Conservation (phyloP, 92 coral and sea anemone species). For the Parazoanthus darwini region DNA sequence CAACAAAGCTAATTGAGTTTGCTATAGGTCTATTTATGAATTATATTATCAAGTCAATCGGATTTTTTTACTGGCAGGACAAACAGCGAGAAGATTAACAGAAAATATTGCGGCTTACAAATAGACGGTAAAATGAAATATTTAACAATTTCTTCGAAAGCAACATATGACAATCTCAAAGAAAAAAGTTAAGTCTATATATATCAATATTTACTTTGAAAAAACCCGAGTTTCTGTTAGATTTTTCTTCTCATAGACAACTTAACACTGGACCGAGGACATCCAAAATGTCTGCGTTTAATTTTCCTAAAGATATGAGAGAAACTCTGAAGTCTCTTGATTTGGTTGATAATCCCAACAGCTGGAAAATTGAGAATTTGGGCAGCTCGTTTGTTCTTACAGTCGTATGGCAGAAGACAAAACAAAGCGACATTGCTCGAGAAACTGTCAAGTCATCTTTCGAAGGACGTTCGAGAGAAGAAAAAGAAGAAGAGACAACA, state of each 20-base stretch:
- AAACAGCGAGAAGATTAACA: neutral
- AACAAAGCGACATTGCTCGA: neutral
- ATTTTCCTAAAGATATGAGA: constrained; percentile 2
- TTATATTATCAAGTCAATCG: neutral
- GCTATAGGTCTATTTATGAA: neutral
- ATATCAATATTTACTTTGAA: neutral
- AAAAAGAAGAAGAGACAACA: neutral
- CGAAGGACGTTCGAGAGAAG: constrained; percentile 6
- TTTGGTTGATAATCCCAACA: constrained; percentile 5
- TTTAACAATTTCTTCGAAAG: neutral
- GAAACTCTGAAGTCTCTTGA: constrained; percentile 31
- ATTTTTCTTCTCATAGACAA: neutral
- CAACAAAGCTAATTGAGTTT: constrained; percentile 18
- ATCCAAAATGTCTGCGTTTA: neutral
- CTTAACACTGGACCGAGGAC: too few relatives aligned
- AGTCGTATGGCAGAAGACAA: constrained; percentile 24
- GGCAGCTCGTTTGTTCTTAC: constrained; percentile 26
- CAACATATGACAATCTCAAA: neutral
- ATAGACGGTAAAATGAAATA: neutral
- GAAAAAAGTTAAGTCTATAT: neutral
- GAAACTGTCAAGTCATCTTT: neutral
- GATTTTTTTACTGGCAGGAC: neutral
- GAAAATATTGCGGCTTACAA: neutral
- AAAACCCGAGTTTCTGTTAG: neutral
- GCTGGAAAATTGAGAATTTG: constrained; percentile 17